Base-by-base conservation (phyloP, 2,888 invertebrate genomes). In the Ypsolopha scabrella region DNA sequence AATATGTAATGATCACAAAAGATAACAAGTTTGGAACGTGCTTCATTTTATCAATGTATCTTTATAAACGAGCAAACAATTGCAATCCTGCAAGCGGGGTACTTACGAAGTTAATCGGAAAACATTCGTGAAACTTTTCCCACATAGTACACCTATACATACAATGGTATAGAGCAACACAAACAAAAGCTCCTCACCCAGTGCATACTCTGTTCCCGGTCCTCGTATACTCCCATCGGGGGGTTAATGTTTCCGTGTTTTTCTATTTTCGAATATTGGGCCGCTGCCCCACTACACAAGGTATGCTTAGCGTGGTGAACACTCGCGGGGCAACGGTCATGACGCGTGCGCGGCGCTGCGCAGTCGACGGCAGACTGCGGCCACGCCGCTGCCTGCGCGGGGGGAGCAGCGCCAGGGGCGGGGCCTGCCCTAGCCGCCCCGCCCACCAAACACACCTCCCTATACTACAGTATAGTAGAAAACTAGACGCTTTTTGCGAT, bases 191-290 rank as follows among this genome's bases (percentile, higher is more conserved):
- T 13, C 7, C 92, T 91, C 88, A 94, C 94, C 94, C 94, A 94
- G 92, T 94, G 94, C 94, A 94, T 92, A 89, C 91, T 94, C 92
- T 92, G 92, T 90, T 92, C 91, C 88, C 90, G 89, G 88, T 93
- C 93, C 90, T 93, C 93, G 92, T 93, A 94, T 89, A 94, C 94
- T 93, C 94, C 94, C 94, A 94, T 94, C 93, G 93, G 94, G 91
- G 88, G 88, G 76, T 87, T 76, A 81, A 83, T 83, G 75, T 77
- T 83, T 75, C 77, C 77, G 83, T 24, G 4, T 24, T 80, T 80
- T 78, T 76, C 70, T 78, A 79, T 80, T 79, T 78, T 80, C 78
- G 80, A 83, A 80, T 48, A 75, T 75, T 81, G 83, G 83, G 82
- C 70, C 13, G 70, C 60, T 70, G 83, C 83, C 83, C 83, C 83